Evolutionary conservation across 92 coral and sea anemone genomes (phyloP).

Genomic region (Scolanthus callimorphus): DNA sequence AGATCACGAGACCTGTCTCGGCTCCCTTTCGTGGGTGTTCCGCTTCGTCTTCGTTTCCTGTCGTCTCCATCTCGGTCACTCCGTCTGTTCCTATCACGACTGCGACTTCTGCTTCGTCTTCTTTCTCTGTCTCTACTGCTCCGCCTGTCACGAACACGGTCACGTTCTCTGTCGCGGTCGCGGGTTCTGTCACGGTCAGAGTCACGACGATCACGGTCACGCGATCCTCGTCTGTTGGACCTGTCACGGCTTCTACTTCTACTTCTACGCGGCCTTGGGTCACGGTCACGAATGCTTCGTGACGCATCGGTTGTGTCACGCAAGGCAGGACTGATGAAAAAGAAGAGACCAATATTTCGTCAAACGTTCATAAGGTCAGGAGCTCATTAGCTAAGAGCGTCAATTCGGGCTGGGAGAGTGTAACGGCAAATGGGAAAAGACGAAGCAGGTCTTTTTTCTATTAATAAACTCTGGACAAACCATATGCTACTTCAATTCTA

Average conservation of each 20-base stretch:
- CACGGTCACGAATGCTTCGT: slow-evolving; percentile 20
- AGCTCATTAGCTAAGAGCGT: too few relatives aligned
- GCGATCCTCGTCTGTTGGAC: slow-evolving; percentile 36
- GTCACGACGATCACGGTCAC: slow-evolving; percentile 34
- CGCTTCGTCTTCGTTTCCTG: slow-evolving; percentile 60
- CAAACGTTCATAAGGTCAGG: not conserved
- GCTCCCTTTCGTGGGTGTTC: slow-evolving; percentile 31
- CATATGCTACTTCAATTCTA: too few relatives aligned
- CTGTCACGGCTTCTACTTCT: slow-evolving; percentile 56
- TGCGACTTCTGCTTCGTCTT: slow-evolving; percentile 55
- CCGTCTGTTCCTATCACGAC: slow-evolving; percentile 60
- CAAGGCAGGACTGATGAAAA: not conserved
- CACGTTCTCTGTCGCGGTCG: slow-evolving; percentile 27
- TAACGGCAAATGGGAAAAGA: not conserved
- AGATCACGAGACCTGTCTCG: slow-evolving; percentile 49
- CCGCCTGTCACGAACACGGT: slow-evolving; percentile 43
- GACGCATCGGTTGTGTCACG: slow-evolving; percentile 18
- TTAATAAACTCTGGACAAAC: not conserved
- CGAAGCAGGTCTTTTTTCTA: too few relatives aligned
- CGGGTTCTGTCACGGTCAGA: slow-evolving; percentile 41
- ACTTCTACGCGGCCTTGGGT: slow-evolving; percentile 37
- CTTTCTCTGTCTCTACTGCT: slow-evolving; percentile 61
- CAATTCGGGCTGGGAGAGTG: too few relatives aligned
- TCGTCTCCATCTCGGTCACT: slow-evolving; percentile 41
- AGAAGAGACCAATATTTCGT: not conserved